Base-by-base conservation (phyloP, 2,113 vertebrate species). In the Baryphthengus martii region DNA sequence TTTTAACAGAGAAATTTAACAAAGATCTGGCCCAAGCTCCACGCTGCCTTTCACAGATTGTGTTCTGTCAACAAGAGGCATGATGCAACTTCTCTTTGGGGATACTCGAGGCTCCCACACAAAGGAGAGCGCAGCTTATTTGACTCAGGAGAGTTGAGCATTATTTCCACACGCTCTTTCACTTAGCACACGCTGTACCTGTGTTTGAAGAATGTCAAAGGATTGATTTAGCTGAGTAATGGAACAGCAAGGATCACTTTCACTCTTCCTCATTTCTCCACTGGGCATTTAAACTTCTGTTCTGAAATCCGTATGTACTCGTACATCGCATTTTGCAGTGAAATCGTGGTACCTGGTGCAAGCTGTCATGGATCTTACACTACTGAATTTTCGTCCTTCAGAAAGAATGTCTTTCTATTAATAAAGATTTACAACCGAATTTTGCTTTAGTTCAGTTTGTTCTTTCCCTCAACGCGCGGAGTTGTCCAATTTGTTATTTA, bases 341-440 rank as follows among this genome's bases (percentile, higher is more conserved):
- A 88, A 97, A 89, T 8, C 67, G 95, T 96, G 95, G 61, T 95
- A 93, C 94, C 90, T 96, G 71, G 89, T 93, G 92, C 79, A 91
- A 95, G 80, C 94, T 93, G 74, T 97, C 96, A 95, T 25, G 67
- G 78, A 91, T 84, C 85, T 58, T 71, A 93, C 86, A 94, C 95
- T 92, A 93, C 94, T 95, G 93, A 96, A 85, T 94, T 92, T 93
- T 97, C 93, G 93, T 97, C 84, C 95, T 96, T 75, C 96, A 89
- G 95, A 96, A 92, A 93, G 91, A 96, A 95, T 97, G 96, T 97
- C 85, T 98, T 98, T 98, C 97, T 98, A 98, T 97, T 97, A 98
- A 98, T 97, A 97, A 98, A 98, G 62, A 97, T 97, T 98, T 98
- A 96, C 88, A 97, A 76, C 85, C 95, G 95, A 93, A 94, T 80